These are phyloP conservation scores for Stenotaenia linearis DNA, from an alignment of 2,888 invertebrate species.

Conservation along the genomic window DNA sequence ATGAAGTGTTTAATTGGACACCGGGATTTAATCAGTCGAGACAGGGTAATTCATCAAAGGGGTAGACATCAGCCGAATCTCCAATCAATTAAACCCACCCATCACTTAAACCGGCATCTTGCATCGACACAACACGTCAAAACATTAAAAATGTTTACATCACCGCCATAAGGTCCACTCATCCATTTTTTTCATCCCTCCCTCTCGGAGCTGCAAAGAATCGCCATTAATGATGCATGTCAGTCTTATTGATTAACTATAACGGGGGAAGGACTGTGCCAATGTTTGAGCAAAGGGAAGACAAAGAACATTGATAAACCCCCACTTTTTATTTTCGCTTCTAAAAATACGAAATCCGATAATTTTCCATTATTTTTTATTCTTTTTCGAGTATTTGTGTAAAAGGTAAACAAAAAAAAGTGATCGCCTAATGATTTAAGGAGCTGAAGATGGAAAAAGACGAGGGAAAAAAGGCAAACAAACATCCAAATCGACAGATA, in stretches of 20 bases:
- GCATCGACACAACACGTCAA: not conserved
- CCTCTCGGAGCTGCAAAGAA: not conserved
- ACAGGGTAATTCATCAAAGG: conserved; percentile 26
- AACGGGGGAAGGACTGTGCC: conserved; percentile 21
- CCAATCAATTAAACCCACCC: conserved; percentile 13
- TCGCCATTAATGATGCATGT: conserved; percentile 26
- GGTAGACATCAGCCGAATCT: conserved; percentile 2
- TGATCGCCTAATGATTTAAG: not conserved
- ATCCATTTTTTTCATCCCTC: not conserved
- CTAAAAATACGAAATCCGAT: not conserved
- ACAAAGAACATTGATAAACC: not conserved
- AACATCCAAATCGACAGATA: conserved; percentile 7
- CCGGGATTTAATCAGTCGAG: conserved; percentile 24
- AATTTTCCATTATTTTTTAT: not conserved
- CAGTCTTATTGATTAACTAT: conserved; percentile 20
- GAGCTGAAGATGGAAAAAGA: not conserved
- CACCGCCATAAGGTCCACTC: not conserved
- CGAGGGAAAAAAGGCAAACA: not conserved
- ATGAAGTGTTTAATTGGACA: conserved; percentile 23
- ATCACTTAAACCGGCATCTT: not conserved
- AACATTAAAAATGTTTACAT: not conserved
- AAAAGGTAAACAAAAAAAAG: not conserved
- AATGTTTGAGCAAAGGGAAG: not conserved
- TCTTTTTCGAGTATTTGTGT: too few relatives aligned
- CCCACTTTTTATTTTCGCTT: not conserved